Percentiles rank a stretch among this genome's conserved stretches.
These are phyloP conservation scores for Ectemnius cavifrons DNA, from an alignment of 2,888 invertebrate species.

Conservation along the genomic window DNA sequence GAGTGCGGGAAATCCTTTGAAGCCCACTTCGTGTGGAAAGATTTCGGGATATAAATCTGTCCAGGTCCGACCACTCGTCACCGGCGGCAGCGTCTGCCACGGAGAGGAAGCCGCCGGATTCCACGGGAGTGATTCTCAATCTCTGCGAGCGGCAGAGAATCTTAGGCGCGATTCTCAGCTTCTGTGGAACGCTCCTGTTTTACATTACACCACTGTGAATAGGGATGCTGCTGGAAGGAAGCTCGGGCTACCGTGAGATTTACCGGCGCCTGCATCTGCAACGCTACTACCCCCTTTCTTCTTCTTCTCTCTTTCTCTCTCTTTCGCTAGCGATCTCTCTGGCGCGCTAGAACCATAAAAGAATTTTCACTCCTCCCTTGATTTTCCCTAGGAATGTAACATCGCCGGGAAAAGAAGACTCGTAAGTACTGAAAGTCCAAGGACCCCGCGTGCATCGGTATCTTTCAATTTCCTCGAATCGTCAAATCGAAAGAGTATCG, in stretches of 20 bases:
- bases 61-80: constrained; percentile 20
- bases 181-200: constrained; percentile 12
- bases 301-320: background rate
- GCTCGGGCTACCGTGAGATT: background rate
- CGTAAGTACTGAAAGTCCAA: background rate
- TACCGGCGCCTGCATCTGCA: constrained; percentile 4
- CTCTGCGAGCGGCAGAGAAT: constrained; percentile 18
- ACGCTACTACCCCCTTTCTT: background rate
- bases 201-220: constrained; percentile 11
- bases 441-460: background rate
- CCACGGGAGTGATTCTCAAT: constrained; percentile 50
- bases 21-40: constrained; percentile 20
- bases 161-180: background rate
- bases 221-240: background rate
- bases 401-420: constrained; percentile 12
- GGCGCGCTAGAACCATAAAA: background rate
- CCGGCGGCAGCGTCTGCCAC: no score
- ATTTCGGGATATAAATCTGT: constrained; percentile 47
- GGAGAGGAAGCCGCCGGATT: constrained; percentile 27
- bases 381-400: constrained; percentile 15
- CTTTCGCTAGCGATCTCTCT: background rate
- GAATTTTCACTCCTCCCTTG: constrained; percentile 17
- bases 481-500: constrained; percentile 39
- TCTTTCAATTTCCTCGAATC: constrained; percentile 49
- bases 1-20: constrained; percentile 31